phyloP scores from a whole-genome alignment of 2,888 invertebrate species.

The Nemapogon koenigi region DNA sequence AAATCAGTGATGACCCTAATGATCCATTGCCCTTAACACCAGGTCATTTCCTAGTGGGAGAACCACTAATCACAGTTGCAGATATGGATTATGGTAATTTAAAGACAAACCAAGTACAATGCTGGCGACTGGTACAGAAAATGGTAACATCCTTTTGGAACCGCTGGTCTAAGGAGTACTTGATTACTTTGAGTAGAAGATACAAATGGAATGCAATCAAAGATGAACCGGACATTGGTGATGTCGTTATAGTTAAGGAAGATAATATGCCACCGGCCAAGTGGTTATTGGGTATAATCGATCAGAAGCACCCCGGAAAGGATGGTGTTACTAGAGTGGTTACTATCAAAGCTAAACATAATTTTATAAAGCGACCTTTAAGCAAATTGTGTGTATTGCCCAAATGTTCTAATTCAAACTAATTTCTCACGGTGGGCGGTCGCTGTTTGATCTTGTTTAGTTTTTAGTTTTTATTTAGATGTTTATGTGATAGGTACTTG shows the following conservation, averaged over 20 bases:
- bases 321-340: too few species aligned
- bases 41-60: conserved; percentile 18
- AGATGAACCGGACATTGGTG: conserved; percentile 14
- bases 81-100: conserved; percentile 11
- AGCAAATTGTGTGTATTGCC: too few species aligned
- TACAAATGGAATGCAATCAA: conserved; percentile 10
- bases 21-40: conserved; percentile 18
- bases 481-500: too few species aligned
- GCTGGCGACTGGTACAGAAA: conserved; percentile 19
- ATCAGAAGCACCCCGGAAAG: too few species aligned
- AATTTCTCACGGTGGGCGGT: too few species aligned
- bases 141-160: conserved; percentile 19
- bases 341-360: too few species aligned
- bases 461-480: too few species aligned
- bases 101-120: conserved; percentile 10
- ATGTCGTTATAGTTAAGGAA: conserved; percentile 17
- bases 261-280: conserved; percentile 16
- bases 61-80: conserved; percentile 15
- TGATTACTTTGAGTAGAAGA: conserved; percentile 14
- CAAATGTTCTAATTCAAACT: too few species aligned
- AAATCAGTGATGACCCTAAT: conserved; percentile 14
- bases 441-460: too few species aligned
- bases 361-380: too few species aligned
- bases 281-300: conserved; percentile 15
- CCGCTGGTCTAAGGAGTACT: conserved; percentile 19